Conservation (phyloP, 2,888 invertebrate species). For the Cryptosula pallasiana region DNA sequence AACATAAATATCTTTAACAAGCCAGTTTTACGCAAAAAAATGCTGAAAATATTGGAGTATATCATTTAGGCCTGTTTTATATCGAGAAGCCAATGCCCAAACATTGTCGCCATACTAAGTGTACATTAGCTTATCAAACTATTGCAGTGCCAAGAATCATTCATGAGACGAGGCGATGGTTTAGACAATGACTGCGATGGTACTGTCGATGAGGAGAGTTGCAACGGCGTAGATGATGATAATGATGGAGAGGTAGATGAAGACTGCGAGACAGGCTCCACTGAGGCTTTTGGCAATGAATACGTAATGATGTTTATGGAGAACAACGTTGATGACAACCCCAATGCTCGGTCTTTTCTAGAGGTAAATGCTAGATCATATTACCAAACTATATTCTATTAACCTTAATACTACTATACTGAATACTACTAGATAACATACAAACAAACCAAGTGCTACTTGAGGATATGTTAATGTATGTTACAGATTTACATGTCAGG, state of each 20-base stretch:
- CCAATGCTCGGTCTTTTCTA: conserved; percentile 12
- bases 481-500: conserved; percentile 15
- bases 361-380: conserved; percentile 1
- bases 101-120: no score
- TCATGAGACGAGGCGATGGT: conserved; percentile 8
- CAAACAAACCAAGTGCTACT: no score
- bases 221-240: conserved; percentile 10
- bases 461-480: no score
- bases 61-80: no score
- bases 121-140: no score
- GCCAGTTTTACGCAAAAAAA: no score
- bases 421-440: no score
- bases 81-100: no score
- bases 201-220: not conserved
- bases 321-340: conserved; percentile 18
- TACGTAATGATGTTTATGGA: conserved; percentile 22
- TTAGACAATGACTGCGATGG: conserved; percentile 17
- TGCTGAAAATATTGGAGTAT: no score
- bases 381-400: no score
- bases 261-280: not conserved
- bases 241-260: conserved; percentile 8
- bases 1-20: no score
- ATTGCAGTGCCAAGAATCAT: conserved; percentile 11
- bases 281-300: conserved; percentile 18
- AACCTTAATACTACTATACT: no score